Evolutionary conservation across 23 tunicate species (phyloP).

Genomic region (Styela plicata): DNA sequence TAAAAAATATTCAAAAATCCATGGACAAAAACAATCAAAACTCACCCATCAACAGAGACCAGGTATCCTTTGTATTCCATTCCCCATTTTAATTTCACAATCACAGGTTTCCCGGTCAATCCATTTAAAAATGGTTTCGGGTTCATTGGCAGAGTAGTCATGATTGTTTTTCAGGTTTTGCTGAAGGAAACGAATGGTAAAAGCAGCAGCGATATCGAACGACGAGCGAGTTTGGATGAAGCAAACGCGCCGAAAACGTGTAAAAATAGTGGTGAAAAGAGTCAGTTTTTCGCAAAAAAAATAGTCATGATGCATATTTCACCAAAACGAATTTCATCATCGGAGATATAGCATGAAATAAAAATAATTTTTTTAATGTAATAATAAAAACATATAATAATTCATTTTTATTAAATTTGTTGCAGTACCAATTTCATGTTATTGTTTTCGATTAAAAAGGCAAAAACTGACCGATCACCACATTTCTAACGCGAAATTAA

Average conservation of each 20-base stretch:
- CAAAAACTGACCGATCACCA: too few relatives aligned
- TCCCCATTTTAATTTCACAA: conserved; percentile 85
- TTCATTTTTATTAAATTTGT: neutral
- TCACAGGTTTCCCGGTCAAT: conserved; percentile 81
- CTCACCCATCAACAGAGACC: conserved; percentile 72
- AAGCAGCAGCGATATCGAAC: too few relatives aligned
- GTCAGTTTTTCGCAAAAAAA: neutral
- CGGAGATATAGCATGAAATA: neutral
- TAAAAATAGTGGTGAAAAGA: neutral
- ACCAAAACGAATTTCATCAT: neutral
- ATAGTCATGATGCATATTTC: neutral
- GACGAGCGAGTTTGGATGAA: neutral
- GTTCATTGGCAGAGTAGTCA: conserved; percentile 71
- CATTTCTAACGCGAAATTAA: too few relatives aligned
- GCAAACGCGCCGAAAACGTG: neutral
- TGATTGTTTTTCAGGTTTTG: neutral
- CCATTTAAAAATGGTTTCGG: conserved; percentile 85
- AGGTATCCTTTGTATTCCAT: conserved; percentile 93
- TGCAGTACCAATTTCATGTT: too few relatives aligned
- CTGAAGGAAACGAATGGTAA: neutral
- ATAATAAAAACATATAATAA: too few relatives aligned
- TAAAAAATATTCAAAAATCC: neutral
- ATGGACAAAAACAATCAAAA: neutral
- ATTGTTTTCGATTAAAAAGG: too few relatives aligned
- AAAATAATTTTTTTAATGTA: neutral